A percentile compares a stretch with the other conserved stretches of the same genome.
These are phyloP conservation scores for Eueremaeus valkanovi DNA, from an alignment of 2,888 invertebrate genomes.

Conservation along the genomic window DNA sequence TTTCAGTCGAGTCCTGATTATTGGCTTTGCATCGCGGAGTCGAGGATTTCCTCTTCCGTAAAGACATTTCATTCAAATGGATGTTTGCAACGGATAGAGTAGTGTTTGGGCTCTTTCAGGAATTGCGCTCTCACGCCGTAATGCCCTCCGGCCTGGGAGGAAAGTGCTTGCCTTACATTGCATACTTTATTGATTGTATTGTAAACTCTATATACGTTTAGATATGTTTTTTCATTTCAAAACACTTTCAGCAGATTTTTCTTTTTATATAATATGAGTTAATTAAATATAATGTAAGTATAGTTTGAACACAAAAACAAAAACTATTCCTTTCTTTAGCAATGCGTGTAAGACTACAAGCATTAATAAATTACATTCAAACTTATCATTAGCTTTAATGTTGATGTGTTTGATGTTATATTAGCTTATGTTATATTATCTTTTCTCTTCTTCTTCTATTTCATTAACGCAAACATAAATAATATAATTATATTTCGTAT, in stretches of 20 bases:
- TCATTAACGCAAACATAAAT: not conserved
- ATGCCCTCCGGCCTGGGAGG: slow-evolving; percentile 30
- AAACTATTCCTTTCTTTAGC: not conserved
- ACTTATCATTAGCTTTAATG: slow-evolving; percentile 8
- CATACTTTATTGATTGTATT: not conserved
- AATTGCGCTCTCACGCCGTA: slow-evolving; percentile 35
- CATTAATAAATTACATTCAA: not conserved
- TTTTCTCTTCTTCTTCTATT: too few species aligned
- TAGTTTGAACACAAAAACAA: too few species aligned
- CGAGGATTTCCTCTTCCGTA: slow-evolving; percentile 35
- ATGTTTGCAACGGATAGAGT: slow-evolving; percentile 26
- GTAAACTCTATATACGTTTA: not conserved
- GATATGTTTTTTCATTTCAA: not conserved
- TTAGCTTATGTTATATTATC: too few species aligned
- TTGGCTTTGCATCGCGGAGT: not conserved
- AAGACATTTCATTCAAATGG: slow-evolving; percentile 21
- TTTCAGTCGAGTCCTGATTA: not conserved
- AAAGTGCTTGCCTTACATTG: slow-evolving; percentile 15
- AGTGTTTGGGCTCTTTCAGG: not conserved
- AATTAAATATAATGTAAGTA: too few species aligned
- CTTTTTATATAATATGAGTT: not conserved
- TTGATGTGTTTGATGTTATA: not conserved
- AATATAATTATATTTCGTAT: not conserved
- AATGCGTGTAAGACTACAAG: not conserved
- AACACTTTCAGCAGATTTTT: slow-evolving; percentile 10